Percentiles rank a stretch among this genome's conserved stretches.
Evolutionary conservation across 2,797 vertebrate genomes (phyloP).

Genomic region (Halcyon badia): DNA sequence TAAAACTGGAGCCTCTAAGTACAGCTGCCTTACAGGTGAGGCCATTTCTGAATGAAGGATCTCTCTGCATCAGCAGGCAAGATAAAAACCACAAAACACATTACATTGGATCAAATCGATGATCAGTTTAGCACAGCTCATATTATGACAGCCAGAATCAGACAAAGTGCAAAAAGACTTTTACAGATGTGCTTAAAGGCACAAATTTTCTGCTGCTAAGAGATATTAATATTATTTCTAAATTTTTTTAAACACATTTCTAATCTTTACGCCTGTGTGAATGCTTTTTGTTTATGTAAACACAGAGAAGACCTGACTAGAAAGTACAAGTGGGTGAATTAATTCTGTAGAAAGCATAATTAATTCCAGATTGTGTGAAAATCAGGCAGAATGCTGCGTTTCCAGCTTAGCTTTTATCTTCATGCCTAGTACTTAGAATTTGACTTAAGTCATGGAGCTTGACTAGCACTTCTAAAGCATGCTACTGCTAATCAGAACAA

Average conservation of each 20-base stretch:
- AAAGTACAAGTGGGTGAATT: neutral
- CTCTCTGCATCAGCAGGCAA: neutral
- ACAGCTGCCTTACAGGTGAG: neutral
- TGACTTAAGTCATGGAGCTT: neutral
- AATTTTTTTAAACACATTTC: neutral
- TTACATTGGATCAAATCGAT: neutral
- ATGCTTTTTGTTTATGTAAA: neutral
- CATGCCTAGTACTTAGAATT: neutral
- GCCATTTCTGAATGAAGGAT: neutral
- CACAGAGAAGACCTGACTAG: neutral
- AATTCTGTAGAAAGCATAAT: neutral
- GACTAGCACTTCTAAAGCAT: neutral
- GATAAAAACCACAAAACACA: neutral
- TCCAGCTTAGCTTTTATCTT: neutral
- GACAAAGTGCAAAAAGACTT: neutral
- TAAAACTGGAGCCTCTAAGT: neutral
- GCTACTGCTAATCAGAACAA: neutral
- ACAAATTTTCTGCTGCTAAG: neutral
- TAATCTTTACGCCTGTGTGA: neutral
- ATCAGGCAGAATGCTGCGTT: neutral
- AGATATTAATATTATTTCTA: neutral
- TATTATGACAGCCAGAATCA: neutral
- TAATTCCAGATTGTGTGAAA: neutral
- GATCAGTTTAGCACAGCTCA: neutral
- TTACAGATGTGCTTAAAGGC: neutral